A percentile compares a stretch with the other conserved stretches of the same genome.
phyloP scores from a whole-genome alignment of 2,888 invertebrate genomes.

The Oligia strigilis region DNA sequence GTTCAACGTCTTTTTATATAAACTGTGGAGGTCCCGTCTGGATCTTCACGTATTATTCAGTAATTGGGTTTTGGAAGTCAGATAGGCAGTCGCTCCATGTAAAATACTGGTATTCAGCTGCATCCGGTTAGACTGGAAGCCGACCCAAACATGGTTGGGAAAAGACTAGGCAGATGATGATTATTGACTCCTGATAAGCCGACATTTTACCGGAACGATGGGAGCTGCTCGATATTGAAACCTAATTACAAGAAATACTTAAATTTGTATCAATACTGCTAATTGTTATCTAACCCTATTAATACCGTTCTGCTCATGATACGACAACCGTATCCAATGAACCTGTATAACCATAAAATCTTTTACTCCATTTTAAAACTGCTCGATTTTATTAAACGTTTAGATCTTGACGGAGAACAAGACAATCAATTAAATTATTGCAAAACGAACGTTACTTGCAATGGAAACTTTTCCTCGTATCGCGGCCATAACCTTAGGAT shows the following conservation, averaged over 20 bases:
- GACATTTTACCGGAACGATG: not conserved
- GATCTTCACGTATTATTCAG: too few relatives aligned
- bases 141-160: too few relatives aligned
- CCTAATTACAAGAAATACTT: too few relatives aligned
- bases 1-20: too few relatives aligned
- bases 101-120: too few relatives aligned
- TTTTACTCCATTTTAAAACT: constrained; percentile 29
- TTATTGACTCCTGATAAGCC: not conserved
- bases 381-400: constrained; percentile 34
- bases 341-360: constrained; percentile 1
- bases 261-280: too few relatives aligned
- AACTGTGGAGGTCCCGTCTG: too few relatives aligned
- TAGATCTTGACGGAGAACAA: constrained; percentile 16
- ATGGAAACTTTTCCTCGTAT: constrained; percentile 41
- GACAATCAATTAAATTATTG: constrained; percentile 56
- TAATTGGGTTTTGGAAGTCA: too few relatives aligned
- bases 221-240: not conserved
- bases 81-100: too few relatives aligned
- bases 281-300: not conserved
- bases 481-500: constrained; percentile 45
- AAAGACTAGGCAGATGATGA: too few relatives aligned
- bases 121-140: too few relatives aligned
- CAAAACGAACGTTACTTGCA: constrained; percentile 33
- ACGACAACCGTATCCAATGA: not conserved
- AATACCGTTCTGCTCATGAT: not conserved